phyloP scores from a whole-genome alignment of 2,888 invertebrate species.

The Trissolcus japonicus region DNA sequence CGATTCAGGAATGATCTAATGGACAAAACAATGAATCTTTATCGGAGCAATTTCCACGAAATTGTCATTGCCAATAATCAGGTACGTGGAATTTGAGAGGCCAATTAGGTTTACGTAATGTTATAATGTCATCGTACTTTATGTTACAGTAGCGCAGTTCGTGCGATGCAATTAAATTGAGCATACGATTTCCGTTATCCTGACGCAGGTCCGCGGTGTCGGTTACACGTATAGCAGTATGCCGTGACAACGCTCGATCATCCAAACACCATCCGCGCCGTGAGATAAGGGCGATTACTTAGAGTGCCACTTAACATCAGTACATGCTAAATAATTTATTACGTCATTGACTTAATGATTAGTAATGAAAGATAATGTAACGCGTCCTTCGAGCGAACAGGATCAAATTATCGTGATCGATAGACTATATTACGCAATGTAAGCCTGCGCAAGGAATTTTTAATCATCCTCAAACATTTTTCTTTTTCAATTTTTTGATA shows the following conservation, averaged over 20 bases:
- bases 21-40: background rate
- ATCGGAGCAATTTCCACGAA: constrained; percentile 6
- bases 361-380: constrained; percentile 55
- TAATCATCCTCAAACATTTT: constrained; percentile 36
- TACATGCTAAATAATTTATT: constrained; percentile 42
- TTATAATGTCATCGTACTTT: constrained; percentile 47
- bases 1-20: background rate
- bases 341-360: constrained; percentile 50
- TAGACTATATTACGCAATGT: constrained; percentile 40
- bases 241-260: constrained; percentile 9
- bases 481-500: constrained; percentile 29
- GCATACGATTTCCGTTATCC: constrained; percentile 33
- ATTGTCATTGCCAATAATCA: constrained; percentile 3
- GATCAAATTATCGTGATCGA: constrained; percentile 54
- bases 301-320: constrained; percentile 42
- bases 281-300: constrained; percentile 51
- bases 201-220: background rate
- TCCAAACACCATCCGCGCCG: constrained; percentile 23
- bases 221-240: background rate
- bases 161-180: constrained; percentile 23
- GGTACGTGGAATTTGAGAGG: background rate
- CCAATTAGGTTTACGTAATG: constrained; percentile 13
- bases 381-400: constrained; percentile 54
- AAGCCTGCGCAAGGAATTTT: constrained; percentile 29
- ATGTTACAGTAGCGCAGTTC: constrained; percentile 14